These are phyloP conservation scores for Dicaeum eximium DNA, from an alignment of 2,113 vertebrate species.

Conservation along the genomic window DNA sequence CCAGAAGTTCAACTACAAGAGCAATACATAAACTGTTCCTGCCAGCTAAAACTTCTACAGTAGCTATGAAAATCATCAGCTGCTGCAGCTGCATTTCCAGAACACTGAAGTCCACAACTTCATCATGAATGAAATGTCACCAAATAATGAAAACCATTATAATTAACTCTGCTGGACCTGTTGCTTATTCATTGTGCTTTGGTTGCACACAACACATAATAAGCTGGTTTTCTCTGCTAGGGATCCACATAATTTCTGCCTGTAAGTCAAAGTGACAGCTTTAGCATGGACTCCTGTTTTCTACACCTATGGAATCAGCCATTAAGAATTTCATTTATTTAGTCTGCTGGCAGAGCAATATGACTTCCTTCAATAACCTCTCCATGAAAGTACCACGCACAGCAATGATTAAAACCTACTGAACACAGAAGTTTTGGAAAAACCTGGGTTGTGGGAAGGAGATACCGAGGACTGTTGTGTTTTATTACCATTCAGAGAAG, in stretches of 20 bases:
- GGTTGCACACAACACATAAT: background rate
- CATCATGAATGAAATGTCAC: background rate
- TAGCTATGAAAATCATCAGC: background rate
- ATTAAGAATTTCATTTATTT: background rate
- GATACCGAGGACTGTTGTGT: background rate
- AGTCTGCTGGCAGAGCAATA: background rate
- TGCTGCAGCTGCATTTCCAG: background rate
- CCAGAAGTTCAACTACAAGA: background rate
- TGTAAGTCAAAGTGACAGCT: background rate
- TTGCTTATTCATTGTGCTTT: background rate
- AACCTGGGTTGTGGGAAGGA: fast-evolving
- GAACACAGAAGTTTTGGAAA: background rate
- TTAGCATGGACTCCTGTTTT: background rate
- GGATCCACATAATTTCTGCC: background rate
- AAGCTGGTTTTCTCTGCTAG: background rate
- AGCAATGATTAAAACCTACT: background rate
- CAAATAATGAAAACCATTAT: background rate
- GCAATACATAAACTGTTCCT: background rate
- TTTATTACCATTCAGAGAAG: background rate
- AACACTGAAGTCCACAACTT: background rate
- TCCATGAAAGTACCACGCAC: background rate
- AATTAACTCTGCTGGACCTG: background rate
- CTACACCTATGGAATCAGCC: background rate
- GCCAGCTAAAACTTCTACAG: background rate
- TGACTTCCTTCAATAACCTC: background rate